Percentiles rank a stretch among this genome's conserved stretches.
Conservation (phyloP, 2,797 vertebrate genomes). For the Emydoidea blandingii region DNA sequence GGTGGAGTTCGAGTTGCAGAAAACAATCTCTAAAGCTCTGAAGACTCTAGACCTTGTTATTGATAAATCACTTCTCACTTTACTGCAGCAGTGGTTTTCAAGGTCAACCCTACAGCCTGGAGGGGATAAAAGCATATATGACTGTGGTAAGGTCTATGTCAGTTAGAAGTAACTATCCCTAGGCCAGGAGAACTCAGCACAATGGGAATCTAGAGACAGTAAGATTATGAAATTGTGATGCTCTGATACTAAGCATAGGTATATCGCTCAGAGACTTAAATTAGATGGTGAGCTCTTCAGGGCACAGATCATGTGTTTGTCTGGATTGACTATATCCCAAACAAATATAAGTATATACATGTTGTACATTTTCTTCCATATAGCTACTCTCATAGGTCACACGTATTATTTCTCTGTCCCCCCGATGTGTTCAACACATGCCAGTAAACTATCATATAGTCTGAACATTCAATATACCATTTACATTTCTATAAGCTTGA, state of each 20-base stretch:
- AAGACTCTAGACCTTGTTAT: neutral
- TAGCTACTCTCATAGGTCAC: slow-evolving; percentile 24
- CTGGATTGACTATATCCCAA: neutral
- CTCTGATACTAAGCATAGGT: neutral
- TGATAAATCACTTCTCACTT: neutral
- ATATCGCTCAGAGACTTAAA: neutral
- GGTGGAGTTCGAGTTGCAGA: accelerated
- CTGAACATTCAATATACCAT: slow-evolving; percentile 55
- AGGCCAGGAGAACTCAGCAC: neutral
- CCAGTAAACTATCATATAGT: slow-evolving; percentile 34
- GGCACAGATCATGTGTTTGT: neutral
- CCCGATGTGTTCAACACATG: slow-evolving; percentile 47
- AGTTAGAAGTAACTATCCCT: neutral
- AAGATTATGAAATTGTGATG: neutral
- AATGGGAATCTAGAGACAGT: neutral
- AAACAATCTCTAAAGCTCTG: neutral
- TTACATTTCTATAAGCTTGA: slow-evolving; percentile 64
- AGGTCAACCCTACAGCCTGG: neutral
- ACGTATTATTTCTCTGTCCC: neutral
- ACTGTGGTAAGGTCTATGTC: neutral
- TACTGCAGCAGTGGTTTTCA: neutral
- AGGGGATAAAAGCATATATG: neutral
- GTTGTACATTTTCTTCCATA: neutral
- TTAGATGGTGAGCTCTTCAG: neutral
- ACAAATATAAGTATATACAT: neutral